phyloP scores from a whole-genome alignment of 2,113 vertebrate species.

The Elachura formosa region DNA sequence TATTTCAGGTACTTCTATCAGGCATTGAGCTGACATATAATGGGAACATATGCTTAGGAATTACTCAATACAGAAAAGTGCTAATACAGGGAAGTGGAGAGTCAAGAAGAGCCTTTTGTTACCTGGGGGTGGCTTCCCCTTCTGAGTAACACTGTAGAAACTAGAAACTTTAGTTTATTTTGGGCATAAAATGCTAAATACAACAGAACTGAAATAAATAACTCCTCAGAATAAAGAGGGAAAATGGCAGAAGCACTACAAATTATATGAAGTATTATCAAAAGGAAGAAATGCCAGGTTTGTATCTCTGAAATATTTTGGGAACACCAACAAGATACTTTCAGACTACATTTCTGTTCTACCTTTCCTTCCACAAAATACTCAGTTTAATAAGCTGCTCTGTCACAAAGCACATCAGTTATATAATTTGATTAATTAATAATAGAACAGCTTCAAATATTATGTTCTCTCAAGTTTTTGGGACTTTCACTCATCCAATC shows the following conservation, averaged over 20 bases:
- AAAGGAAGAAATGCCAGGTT: neutral
- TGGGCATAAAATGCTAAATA: neutral
- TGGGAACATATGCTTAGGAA: neutral
- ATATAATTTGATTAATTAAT: neutral
- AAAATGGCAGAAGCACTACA: neutral
- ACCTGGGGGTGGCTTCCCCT: neutral
- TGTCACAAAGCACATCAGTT: neutral
- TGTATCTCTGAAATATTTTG: neutral
- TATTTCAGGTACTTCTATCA: neutral
- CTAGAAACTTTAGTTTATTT: neutral
- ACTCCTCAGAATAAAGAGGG: neutral
- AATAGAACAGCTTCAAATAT: neutral
- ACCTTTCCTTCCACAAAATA: neutral
- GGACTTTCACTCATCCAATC: neutral
- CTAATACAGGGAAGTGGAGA: neutral
- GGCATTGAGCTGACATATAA: neutral
- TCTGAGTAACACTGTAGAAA: neutral
- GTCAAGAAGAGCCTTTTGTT: neutral
- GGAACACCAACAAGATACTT: neutral
- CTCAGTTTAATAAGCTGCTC: neutral
- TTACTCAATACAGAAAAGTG: neutral
- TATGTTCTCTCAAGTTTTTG: neutral
- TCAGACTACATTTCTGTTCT: neutral
- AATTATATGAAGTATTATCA: neutral
- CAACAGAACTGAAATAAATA: neutral